phyloP scores from a whole-genome alignment of 2,113 vertebrate genomes.

The Coreoperca whiteheadi region DNA sequence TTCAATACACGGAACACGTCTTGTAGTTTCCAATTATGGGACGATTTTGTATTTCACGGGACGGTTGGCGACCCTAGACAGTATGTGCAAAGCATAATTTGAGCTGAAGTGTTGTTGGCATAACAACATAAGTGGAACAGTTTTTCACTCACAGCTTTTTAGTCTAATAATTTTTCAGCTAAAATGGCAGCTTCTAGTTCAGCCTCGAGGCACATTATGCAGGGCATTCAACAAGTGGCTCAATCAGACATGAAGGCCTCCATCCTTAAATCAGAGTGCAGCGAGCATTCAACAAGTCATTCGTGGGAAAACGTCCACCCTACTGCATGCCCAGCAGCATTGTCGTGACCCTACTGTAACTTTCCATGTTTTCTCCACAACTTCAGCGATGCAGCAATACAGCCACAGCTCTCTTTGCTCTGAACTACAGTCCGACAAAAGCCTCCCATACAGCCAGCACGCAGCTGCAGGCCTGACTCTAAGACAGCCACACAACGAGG shows the following conservation, averaged over 20 bases:
- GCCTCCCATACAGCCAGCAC: not conserved
- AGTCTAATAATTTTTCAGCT: not conserved
- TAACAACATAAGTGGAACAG: not conserved
- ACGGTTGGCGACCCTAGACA: too few species aligned
- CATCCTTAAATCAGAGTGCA: not conserved
- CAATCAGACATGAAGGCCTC: too few species aligned
- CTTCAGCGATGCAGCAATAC: not conserved
- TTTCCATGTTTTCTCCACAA: not conserved
- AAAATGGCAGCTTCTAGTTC: not conserved
- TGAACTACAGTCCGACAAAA: conserved; percentile 8
- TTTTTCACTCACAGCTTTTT: not conserved
- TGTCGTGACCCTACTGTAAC: not conserved
- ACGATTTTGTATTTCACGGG: too few species aligned
- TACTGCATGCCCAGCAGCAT: not conserved
- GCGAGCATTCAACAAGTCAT: not conserved
- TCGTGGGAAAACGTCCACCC: not conserved
- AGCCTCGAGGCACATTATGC: not conserved
- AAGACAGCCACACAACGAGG: conserved; percentile 22
- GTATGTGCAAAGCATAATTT: too few species aligned
- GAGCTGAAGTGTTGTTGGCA: too few species aligned
- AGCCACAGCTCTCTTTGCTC: not conserved
- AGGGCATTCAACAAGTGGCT: not conserved
- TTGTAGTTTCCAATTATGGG: too few species aligned
- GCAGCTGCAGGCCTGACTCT: conserved; percentile 8
- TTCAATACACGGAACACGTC: too few species aligned